Evolutionary conservation across 2,888 invertebrate species (phyloP), one percentile per base, ranked within the genome.

Genomic region (Eudasyphora cyanicolor): DNA sequence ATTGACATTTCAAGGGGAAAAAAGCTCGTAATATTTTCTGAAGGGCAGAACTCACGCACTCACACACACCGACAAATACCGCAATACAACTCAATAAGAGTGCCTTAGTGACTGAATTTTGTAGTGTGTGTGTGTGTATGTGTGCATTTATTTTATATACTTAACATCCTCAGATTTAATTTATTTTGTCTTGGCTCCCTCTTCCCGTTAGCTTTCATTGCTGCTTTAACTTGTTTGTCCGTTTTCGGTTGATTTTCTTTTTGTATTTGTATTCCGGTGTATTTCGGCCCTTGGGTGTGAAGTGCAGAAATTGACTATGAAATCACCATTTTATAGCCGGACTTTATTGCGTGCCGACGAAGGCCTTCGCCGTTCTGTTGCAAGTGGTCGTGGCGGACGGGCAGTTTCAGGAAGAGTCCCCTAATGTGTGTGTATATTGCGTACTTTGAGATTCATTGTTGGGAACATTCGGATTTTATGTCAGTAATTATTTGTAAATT

Each of bases 1-100:
- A 83, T 84, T 76, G 80, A 24, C 67, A 51, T 67, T 76, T 70
- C 51, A 21, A 24, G 60, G 75, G 29, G 45, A 32, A 75, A 70
- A 62, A 75, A 21, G 24, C 21, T 12, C 67, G 42, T 67, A 14
- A 67, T 14, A 67, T 42, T 12, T 24, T 42, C 38, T 42, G 51
- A 67, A 62, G 24, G 45, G 27, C 42, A 74, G 27, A n/a, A n/a
- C n/a, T n/a, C n/a, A n/a, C n/a, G n/a, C n/a, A n/a, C n/a, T n/a
- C n/a, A n/a, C n/a, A n/a, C n/a, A n/a, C n/a, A n/a, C n/a, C 24
- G 49, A n/a, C 10, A 79, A 75, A 80, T 77, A 8, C 35, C 29
- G 12, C 62, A 73, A 73, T 76, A 67, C 71, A 45, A 76, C 67
- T 42, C 57, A 73, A 79, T 76, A 76, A 49, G 42, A 38, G 42